Conservation (phyloP, 2,113 vertebrate species). For the Phocoena phocoena region DNA sequence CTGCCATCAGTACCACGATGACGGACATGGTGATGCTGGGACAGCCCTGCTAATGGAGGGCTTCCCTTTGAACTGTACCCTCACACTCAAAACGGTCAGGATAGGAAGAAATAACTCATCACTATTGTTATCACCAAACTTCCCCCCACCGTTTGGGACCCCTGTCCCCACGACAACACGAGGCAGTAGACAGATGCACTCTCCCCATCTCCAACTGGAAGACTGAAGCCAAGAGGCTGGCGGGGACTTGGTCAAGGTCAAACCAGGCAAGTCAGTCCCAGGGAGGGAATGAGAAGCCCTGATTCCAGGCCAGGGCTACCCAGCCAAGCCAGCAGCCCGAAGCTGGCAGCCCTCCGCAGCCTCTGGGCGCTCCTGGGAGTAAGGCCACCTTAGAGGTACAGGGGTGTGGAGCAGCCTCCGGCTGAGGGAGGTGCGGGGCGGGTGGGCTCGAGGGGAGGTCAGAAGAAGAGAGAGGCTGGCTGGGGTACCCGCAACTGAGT, state of each 20-base stretch:
- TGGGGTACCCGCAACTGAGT: conserved; percentile 10
- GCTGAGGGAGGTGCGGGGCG: background rate
- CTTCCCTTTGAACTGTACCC: background rate
- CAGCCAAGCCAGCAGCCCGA: background rate
- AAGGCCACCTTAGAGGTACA: background rate
- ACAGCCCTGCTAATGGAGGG: background rate
- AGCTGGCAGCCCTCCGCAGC: background rate
- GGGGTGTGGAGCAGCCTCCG: background rate
- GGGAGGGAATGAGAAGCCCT: background rate
- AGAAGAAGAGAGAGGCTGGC: background rate
- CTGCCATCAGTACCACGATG: rapidly evolving
- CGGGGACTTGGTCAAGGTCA: background rate
- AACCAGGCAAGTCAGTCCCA: background rate
- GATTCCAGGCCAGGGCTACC: background rate
- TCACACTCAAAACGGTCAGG: background rate
- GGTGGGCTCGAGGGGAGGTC: background rate
- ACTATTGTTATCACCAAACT: too few relatives aligned
- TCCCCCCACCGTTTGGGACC: background rate
- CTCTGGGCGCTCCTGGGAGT: background rate
- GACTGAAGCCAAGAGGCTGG: background rate
- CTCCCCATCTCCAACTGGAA: background rate
- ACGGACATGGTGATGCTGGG: rapidly evolving
- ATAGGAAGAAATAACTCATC: background rate
- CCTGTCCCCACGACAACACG: rapidly evolving
- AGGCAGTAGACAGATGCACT: rapidly evolving